Evolutionary conservation across 1,140 invertebrate genomes (phyloP), one percentile per base, ranked within the genome.

Genomic region (Octopus sinensis): DNA sequence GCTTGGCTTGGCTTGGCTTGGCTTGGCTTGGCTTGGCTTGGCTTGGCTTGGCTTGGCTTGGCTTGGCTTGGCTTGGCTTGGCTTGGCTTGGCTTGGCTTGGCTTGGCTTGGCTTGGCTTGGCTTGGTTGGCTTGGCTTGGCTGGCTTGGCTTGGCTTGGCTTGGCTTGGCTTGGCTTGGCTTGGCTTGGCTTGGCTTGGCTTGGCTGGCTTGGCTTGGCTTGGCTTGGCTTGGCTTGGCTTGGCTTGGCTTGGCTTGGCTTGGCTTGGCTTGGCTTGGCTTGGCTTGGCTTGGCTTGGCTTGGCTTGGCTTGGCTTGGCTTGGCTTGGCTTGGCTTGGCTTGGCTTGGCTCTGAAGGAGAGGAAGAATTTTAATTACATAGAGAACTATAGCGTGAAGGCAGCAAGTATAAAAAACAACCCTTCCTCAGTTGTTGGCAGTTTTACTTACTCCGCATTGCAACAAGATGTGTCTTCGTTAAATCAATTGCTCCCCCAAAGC

Each of bases 191-290:
- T 78, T 81, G 81, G 68, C 76, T 81, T 81, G 81, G 17, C 81
- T 81, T 78, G 75, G 30, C 81, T 81, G 43, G 54, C 9, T n/a
- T n/a, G n/a, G n/a, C n/a, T n/a, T n/a, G n/a, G n/a, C 81, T 79
- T 82, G 81, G 30, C 81, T 79, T 82, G 81, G 12, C 81, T 80
- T 80, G 68, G n/a, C 78, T 82, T 82, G 62, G 17, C 78, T 80
- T 82, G 81, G 43, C 81, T 80, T 82, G 78, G 43, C 78, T 80
- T 82, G 81, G 17, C 81, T 80, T 82, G 81, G 13, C 81, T 76
- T 82, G 78, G 54, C 78, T 76, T 80, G 81, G 13, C 79, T 80
- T 82, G 81, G 30, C 78, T 80, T 82, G 78, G 43, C 78, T 82
- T 80, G 6, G 30, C 81, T 80, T 82, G 78, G 52, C 79, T 80